Evolutionary conservation across 2,797 vertebrate genomes (phyloP), one percentile per base, ranked within the genome.

Genomic region (Sebastes steindachneri): DNA sequence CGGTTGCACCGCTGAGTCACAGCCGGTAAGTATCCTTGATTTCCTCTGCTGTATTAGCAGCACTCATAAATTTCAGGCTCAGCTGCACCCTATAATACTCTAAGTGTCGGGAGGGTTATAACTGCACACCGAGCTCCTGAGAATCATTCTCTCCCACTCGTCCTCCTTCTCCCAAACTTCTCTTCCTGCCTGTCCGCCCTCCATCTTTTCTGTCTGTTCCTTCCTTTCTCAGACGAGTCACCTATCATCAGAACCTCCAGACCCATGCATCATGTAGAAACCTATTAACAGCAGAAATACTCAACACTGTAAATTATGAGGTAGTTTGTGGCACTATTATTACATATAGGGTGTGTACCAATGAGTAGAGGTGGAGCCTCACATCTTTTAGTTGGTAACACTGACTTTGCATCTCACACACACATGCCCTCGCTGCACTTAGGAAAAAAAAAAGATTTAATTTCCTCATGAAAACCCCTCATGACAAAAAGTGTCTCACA

Each of bases 41-140:
- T 89, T 86, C 83, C 83, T 83, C 65, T 67, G 54, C 54, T 48
- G 35, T 67, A 81, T 83, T 84, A 79, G 72, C 72, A 84, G 68
- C 26, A 35, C 81, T 90, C 80, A 77, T 90, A 86, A 81, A 91
- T 77, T 71, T 81, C 67, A 78, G 57, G 66, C 75, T 89, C 54
- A 76, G 80, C 82, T 88, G 76, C 87, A 87, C 53, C 67, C 70
- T 68, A 53, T 86, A 87, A 89, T 79, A 75, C 65, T 51, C 48
- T n/a, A 67, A 80, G 68, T 64, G 83, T 86, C 74, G 11, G 62
- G 77, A 82, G 73, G 64, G 63, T 82, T 82, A 85, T 80, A 83
- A 86, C 78, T 73, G 59, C 75, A 86, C 59, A 63, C 62, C 59
- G 25, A 76, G 60, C 68, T 83, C 75, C 54, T 67, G 65, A 77